Evolutionary conservation across 2,113 vertebrate species (phyloP), one percentile per base, ranked within the genome.

Genomic region (Heterotis niloticus): DNA sequence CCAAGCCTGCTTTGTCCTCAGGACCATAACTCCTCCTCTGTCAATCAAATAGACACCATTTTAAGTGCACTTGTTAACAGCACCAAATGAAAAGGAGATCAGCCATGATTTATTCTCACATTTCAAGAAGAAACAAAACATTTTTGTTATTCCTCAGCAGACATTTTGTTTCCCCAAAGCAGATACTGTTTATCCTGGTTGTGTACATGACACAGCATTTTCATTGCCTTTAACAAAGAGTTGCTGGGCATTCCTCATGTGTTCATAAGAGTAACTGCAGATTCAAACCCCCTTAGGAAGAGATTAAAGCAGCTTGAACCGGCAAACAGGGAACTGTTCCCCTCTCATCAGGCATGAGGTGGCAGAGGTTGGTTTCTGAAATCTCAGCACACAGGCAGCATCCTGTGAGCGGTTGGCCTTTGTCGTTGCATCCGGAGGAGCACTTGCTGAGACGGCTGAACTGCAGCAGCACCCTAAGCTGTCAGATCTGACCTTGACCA

Each of bases 401-500:
- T 68, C 54, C 18, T 24, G 26, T 10, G 64, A 68, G 26, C 57
- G 44, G 34, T 65, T 62, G 14, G 24, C 24, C 23, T 18, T 24
- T 62, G 28, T 4, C 10, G 51, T n/a, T 51, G 51, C 52, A 20
- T 73, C 56, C 52, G 26, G 20, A 29, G 2, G 28, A 29, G 29
- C 10, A 26, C 26, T 28, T 13, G 52, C 77, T 34, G 13, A 0
- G 80, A 79, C 81, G 81, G 84, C 86, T 90, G 86, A 91, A 87
- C 86, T 79, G 88, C 85, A 86, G 83, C 57, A 64, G 75, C 64
- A 57, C 80, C 85, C 82, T 1, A 79, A 85, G 87, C 84, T 89
- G 89, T 92, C 87, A 87, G 84, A 89, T 88, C 83, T 89, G 87
- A 92, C 88, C 90, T 91, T 89, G 89, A 88, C 87, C 88, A 86